Percentiles rank a stretch among this genome's conserved stretches.
phyloP scores from a whole-genome alignment of 2,797 vertebrate species.

The Peromyscus melanophrys region DNA sequence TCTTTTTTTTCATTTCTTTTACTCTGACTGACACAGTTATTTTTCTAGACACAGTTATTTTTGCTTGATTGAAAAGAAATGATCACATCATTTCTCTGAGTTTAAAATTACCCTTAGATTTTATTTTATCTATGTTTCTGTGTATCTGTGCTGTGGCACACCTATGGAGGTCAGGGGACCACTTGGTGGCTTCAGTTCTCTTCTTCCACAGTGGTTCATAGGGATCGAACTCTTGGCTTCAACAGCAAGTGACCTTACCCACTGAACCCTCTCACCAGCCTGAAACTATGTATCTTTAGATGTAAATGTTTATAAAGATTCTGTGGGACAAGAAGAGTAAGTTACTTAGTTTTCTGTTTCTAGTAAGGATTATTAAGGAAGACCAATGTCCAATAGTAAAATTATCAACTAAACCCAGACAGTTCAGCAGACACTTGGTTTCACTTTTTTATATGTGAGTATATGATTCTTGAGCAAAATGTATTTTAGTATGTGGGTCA shows the following conservation, averaged over 20 bases:
- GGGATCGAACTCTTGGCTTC: not conserved
- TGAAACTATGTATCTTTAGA: not conserved
- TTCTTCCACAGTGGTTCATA: not conserved
- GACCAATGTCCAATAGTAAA: not conserved
- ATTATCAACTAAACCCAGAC: not conserved
- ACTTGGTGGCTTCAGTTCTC: not conserved
- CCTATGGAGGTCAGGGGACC: not conserved
- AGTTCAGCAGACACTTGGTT: not conserved
- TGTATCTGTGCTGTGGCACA: not conserved
- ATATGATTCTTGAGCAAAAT: not conserved
- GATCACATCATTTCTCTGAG: conserved; percentile 3
- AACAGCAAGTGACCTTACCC: not conserved
- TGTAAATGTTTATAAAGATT: not conserved
- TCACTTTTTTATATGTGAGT: not conserved
- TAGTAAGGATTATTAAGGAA: not conserved
- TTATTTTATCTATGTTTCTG: not conserved
- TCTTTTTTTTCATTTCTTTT: not conserved
- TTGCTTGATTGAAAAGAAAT: conserved; percentile 29
- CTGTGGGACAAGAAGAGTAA: not conserved
- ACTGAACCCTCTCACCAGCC: not conserved
- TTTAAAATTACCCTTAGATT: conserved; percentile 39
- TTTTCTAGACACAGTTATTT: conserved; percentile 46
- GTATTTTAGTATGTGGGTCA: conserved; percentile 33
- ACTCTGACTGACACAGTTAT: not conserved
- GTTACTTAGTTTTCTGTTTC: conserved; percentile 29